These are phyloP conservation scores for Camelus dromedarius DNA, from an alignment of 2,113 vertebrate species.

Conservation along the genomic window DNA sequence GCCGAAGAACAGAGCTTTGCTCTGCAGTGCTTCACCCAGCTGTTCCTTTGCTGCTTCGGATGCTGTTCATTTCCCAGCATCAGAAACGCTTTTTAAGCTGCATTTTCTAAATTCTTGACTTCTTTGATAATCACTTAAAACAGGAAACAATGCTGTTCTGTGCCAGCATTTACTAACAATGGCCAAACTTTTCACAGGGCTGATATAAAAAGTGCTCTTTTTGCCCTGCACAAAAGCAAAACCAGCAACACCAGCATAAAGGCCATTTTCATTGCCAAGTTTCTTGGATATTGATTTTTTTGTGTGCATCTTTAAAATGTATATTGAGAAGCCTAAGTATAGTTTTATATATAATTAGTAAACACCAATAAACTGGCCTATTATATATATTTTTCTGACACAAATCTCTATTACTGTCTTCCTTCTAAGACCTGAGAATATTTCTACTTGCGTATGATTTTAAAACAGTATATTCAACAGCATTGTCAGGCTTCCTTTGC, in stretches of 20 bases:
- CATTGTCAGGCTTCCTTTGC: not conserved
- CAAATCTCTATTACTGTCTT: constrained; percentile 9
- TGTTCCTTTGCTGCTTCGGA: not conserved
- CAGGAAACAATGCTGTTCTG: constrained; percentile 25
- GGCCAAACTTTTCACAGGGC: constrained; percentile 26
- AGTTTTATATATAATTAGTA: not conserved
- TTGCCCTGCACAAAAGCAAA: not conserved
- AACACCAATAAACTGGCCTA: constrained; percentile 28
- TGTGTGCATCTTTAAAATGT: constrained; percentile 39
- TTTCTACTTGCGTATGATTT: constrained; percentile 34
- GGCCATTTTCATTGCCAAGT: not conserved
- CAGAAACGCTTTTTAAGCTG: not conserved
- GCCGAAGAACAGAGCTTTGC: not conserved
- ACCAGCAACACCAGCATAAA: not conserved
- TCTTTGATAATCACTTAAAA: constrained; percentile 27
- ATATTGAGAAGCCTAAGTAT: not conserved
- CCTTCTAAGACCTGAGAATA: constrained; percentile 20
- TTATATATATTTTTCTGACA: not conserved
- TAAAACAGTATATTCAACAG: not conserved
- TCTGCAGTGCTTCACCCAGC: not conserved
- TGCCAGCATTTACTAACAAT: constrained; percentile 31
- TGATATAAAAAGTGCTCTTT: constrained; percentile 4
- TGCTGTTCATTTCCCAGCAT: not conserved
- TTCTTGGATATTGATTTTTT: constrained; percentile 40
- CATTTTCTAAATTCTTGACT: constrained; percentile 21